Conservation (phyloP, 2,113 vertebrate species). For the Tachuris rubrigastra region DNA sequence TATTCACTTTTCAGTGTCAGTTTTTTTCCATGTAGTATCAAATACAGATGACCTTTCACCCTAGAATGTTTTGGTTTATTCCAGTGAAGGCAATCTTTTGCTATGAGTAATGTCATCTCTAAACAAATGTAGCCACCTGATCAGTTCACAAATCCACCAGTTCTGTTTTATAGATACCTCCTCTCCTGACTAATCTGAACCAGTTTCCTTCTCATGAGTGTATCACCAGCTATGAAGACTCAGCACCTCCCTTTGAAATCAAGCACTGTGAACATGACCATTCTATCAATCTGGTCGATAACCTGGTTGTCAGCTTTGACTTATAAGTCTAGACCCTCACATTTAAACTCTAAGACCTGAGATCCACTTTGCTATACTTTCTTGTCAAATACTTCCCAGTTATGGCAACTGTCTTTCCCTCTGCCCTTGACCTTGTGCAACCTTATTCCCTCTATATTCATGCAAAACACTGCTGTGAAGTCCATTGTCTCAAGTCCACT, state of each 20-base stretch:
- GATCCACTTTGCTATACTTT: background rate
- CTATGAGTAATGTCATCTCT: background rate
- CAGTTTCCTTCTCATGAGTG: background rate
- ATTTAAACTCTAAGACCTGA: background rate
- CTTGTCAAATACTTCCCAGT: background rate
- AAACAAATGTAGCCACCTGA: fast-evolving
- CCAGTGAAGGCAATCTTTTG: background rate
- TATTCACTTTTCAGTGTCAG: background rate
- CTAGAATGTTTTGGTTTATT: background rate
- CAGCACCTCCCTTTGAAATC: background rate
- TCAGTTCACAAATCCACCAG: background rate
- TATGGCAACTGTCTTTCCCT: background rate
- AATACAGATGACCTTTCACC: background rate
- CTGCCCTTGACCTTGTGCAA: background rate
- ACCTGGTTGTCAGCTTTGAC: background rate
- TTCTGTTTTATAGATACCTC: background rate
- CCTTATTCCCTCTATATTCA: background rate
- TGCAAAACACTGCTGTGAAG: background rate
- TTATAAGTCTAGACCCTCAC: background rate
- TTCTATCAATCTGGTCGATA: background rate
- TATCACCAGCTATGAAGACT: background rate
- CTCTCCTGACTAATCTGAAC: background rate
- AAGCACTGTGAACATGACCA: fast-evolving
- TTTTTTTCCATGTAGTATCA: background rate
- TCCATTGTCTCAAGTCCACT: background rate